Percentiles rank a stretch among this genome's conserved stretches.
Conservation (phyloP, 2,888 invertebrate genomes). For the Phorcus lineatus region DNA sequence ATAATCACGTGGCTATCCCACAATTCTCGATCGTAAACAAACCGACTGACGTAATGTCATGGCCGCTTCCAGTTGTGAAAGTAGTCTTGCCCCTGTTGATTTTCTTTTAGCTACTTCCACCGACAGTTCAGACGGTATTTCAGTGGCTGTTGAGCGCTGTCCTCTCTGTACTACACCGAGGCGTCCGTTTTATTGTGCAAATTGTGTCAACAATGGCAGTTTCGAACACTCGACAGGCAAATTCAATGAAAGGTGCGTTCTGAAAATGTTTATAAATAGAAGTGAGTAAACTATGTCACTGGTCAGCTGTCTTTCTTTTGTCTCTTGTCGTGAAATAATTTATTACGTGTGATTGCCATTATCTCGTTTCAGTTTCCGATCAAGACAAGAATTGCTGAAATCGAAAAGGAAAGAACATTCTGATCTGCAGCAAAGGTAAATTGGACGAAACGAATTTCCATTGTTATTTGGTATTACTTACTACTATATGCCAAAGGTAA, state of each 20-base stretch:
- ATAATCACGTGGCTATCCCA: conserved; percentile 18
- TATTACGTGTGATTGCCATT: neutral
- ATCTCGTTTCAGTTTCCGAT: conserved; percentile 32
- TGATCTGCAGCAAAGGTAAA: conserved; percentile 30
- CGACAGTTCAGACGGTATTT: conserved; percentile 51
- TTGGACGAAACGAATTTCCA: no score
- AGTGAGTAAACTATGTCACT: neutral
- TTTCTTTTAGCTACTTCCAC: conserved; percentile 43
- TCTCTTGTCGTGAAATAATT: neutral
- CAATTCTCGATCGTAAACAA: conserved; percentile 20
- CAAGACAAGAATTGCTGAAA: conserved; percentile 29
- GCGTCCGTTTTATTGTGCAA: conserved; percentile 57
- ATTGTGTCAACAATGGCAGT: conserved; percentile 59
- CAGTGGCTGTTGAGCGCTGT: conserved; percentile 64
- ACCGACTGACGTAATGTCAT: conserved; percentile 38
- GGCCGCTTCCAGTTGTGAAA: conserved; percentile 52
- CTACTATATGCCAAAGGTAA: no score
- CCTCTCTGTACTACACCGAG: conserved; percentile 59
- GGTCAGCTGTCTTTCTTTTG: conserved; percentile 18
- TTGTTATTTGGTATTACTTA: no score
- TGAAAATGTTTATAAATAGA: no score
- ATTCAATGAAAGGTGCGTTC: conserved; percentile 32
- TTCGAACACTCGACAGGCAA: conserved; percentile 60
- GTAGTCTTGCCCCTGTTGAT: conserved; percentile 48
- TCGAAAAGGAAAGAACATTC: conserved; percentile 29